Evolutionary conservation across 2,888 invertebrate species (phyloP).

Genomic region (Belgica antarctica): DNA sequence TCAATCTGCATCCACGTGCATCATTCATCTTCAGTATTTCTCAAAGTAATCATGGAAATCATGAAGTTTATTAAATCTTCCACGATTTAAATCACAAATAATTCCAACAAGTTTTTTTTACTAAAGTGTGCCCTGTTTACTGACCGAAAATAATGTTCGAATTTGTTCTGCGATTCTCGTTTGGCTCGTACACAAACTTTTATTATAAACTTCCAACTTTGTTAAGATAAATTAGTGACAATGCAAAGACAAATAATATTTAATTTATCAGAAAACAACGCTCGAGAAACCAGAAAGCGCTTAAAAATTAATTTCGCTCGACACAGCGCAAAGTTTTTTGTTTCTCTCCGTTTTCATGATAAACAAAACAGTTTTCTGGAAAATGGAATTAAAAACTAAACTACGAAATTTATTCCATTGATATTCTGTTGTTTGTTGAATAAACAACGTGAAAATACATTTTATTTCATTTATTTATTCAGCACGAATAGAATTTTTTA

Average conservation of each 20-base stretch:
- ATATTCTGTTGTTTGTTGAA: constrained; percentile 14
- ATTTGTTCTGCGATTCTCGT: no score
- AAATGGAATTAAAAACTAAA: constrained; percentile 16
- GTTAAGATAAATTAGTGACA: no score
- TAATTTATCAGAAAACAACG: background rate
- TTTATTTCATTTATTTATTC: constrained; percentile 24
- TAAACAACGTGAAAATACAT: background rate
- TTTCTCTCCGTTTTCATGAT: background rate
- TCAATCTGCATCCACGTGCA: no score
- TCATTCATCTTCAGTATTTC: no score
- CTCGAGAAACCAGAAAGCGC: background rate
- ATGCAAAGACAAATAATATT: background rate
- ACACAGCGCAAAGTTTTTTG: background rate
- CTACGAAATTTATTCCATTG: constrained; percentile 15
- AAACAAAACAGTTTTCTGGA: constrained; percentile 13
- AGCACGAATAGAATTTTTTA: background rate
- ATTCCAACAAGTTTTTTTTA: no score
- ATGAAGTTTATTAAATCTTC: no score
- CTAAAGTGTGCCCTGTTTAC: no score
- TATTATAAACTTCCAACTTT: no score
- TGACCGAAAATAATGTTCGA: no score
- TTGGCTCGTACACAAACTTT: no score
- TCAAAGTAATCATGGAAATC: no score
- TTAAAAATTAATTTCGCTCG: background rate
- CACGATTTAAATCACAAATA: no score